Evolutionary conservation across 2,797 vertebrate genomes (phyloP).

Genomic region (Glossophaga mutica): DNA sequence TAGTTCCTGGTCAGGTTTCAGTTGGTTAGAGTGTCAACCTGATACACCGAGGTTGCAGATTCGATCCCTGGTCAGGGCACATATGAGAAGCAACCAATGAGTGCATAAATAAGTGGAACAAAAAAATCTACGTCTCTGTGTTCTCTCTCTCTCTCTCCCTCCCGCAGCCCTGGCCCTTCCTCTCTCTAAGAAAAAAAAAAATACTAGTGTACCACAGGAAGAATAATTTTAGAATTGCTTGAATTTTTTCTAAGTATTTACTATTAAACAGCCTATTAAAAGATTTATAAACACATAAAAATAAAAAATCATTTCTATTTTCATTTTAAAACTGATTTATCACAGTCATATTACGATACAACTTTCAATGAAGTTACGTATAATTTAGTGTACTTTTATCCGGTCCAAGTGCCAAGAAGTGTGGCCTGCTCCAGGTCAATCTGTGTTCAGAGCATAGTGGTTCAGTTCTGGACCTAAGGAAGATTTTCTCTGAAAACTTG

Average conservation of each 20-base stretch:
- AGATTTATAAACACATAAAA: neutral
- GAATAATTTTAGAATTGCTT: neutral
- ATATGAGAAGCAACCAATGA: neutral
- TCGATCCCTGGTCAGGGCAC: neutral
- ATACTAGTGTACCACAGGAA: neutral
- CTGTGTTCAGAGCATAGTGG: neutral
- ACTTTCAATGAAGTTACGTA: neutral
- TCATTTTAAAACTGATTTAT: conserved; percentile 23
- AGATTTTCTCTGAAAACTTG: neutral
- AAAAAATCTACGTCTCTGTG: neutral
- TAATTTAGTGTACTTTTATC: neutral
- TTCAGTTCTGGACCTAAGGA: neutral
- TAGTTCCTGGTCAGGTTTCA: neutral
- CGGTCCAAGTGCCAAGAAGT: neutral
- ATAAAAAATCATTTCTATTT: conserved; percentile 40
- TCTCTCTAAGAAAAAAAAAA: neutral
- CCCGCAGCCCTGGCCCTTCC: too few relatives aligned
- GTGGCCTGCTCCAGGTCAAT: neutral
- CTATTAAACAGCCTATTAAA: neutral
- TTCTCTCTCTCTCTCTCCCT: neutral
- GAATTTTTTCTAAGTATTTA: neutral
- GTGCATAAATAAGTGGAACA: neutral
- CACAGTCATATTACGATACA: neutral
- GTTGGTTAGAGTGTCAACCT: neutral
- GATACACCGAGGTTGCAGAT: neutral